Evolutionary conservation across 2,797 vertebrate genomes (phyloP).

Genomic region (Gymnodraco acuticeps): DNA sequence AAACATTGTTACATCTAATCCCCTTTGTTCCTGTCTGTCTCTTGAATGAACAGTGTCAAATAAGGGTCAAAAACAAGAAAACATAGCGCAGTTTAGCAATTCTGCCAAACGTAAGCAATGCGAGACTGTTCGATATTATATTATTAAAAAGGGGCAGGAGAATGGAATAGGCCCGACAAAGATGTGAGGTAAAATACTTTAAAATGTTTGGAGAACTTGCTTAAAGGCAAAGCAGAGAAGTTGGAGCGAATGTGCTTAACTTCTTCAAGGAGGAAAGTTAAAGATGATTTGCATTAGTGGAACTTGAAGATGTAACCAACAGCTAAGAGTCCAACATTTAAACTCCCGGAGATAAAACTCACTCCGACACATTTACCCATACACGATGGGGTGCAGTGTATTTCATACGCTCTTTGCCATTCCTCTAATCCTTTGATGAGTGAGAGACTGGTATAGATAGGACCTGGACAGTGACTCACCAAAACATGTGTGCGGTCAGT

Average conservation of each 20-base stretch:
- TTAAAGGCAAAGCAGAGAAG: background rate
- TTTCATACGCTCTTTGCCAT: conserved; percentile 21
- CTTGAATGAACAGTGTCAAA: background rate
- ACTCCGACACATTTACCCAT: conserved; percentile 31
- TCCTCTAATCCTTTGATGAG: conserved; percentile 52
- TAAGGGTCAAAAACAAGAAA: background rate
- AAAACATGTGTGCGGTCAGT: conserved; percentile 69
- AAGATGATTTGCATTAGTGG: background rate
- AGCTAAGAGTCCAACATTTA: background rate
- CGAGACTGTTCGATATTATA: background rate
- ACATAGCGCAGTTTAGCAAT: background rate
- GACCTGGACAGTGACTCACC: conserved; percentile 35
- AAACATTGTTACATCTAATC: background rate
- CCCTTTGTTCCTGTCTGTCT: background rate
- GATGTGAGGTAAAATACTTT: background rate
- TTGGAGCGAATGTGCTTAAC: background rate
- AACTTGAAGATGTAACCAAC: background rate
- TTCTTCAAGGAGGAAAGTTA: background rate
- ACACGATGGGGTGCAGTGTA: conserved; percentile 20
- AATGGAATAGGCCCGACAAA: background rate
- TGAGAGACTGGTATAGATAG: conserved; percentile 25
- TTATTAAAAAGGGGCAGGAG: background rate
- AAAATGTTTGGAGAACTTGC: background rate
- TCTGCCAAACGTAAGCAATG: background rate
- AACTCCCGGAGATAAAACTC: conserved; percentile 11